Percentiles rank a stretch among this genome's conserved stretches.
phyloP scores from a whole-genome alignment of 2,113 vertebrate species.

The Irena cyanogastra region DNA sequence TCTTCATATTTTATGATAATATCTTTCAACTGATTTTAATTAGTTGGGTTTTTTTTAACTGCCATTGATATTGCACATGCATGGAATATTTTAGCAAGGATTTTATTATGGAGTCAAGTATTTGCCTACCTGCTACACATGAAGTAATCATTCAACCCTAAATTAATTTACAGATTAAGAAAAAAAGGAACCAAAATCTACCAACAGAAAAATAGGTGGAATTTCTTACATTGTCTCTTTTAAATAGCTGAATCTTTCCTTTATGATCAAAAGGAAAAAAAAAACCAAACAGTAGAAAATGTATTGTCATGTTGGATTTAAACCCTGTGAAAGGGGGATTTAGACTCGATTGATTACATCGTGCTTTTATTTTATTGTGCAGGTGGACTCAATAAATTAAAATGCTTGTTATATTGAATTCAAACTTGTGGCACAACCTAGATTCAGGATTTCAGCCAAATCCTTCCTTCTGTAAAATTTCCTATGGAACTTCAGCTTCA shows the following conservation, averaged over 20 bases:
- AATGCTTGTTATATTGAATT: background rate
- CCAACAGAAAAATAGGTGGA: background rate
- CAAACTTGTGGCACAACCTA: background rate
- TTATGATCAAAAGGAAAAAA: no score
- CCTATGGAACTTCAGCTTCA: background rate
- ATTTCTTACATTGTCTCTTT: background rate
- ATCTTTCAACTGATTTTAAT: background rate
- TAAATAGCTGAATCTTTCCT: background rate
- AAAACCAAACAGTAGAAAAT: background rate
- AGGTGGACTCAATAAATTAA: constrained; percentile 22
- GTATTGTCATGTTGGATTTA: background rate
- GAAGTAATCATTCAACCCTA: background rate
- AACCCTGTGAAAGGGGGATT: background rate
- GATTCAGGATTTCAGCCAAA: background rate
- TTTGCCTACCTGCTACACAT: background rate
- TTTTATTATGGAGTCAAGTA: background rate
- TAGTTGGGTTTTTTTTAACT: background rate
- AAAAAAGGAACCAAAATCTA: background rate
- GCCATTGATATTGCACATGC: background rate
- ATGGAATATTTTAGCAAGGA: background rate
- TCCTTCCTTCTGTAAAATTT: background rate
- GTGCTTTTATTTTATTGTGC: background rate
- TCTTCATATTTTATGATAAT: background rate
- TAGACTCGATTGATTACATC: background rate
- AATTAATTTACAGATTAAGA: background rate